Conservation (phyloP, 2,888 invertebrate species). For the Lycia hirtaria region DNA sequence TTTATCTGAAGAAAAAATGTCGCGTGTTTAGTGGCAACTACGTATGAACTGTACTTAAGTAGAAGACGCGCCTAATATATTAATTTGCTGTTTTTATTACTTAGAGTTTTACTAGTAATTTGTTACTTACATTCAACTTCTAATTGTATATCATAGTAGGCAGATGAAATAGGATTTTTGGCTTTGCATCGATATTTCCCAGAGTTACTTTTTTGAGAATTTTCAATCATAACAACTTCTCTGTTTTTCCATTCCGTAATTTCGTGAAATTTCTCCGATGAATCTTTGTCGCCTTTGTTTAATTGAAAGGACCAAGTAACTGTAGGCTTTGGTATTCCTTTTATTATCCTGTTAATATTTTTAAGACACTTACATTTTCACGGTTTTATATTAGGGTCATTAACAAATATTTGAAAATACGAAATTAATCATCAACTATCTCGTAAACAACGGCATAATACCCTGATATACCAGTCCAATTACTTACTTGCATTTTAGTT, state of each 20-base stretch:
- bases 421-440: background rate
- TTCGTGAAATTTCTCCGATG: background rate
- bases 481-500: conserved; percentile 3
- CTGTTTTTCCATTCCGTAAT: background rate
- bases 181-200: conserved; percentile 1
- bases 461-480: no score
- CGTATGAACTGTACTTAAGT: no score
- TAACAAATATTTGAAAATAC: background rate
- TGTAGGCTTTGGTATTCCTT: background rate
- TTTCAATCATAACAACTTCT: background rate
- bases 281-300: background rate
- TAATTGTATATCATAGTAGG: background rate
- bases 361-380: no score
- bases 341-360: background rate
- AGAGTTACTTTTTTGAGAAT: background rate
- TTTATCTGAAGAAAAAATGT: background rate
- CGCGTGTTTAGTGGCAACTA: no score
- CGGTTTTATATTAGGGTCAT: background rate
- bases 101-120: no score
- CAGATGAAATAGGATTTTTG: background rate
- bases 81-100: background rate
- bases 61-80: no score
- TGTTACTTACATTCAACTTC: conserved; percentile 6
- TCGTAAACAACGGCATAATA: no score
- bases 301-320: background rate